Evolutionary conservation across 1,140 invertebrate genomes (phyloP).

Genomic region (Drosophila quadrilineata): DNA sequence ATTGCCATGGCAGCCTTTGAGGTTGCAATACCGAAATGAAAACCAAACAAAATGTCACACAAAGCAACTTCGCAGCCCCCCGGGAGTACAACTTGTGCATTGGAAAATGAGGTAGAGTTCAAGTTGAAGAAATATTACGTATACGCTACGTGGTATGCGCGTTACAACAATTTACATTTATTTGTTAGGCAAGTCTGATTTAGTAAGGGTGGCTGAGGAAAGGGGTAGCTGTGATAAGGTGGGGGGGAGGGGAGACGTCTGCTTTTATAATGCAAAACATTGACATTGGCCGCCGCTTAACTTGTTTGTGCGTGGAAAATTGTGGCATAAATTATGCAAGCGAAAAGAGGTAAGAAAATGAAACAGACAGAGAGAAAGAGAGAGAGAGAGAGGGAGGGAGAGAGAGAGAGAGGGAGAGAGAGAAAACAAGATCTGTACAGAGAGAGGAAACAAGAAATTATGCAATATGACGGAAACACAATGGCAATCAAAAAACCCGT

Average conservation of each 20-base stretch:
- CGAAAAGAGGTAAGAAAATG: too few relatives aligned
- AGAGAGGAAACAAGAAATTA: slow-evolving; percentile 9
- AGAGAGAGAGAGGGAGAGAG: neutral
- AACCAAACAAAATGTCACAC: slow-evolving; percentile 76
- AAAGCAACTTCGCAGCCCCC: slow-evolving; percentile 15
- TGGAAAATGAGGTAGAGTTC: slow-evolving; percentile 42
- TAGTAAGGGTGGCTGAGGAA: too few relatives aligned
- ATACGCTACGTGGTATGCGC: slow-evolving; percentile 28
- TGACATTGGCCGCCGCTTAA: slow-evolving; percentile 53
- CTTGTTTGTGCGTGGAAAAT: too few relatives aligned
- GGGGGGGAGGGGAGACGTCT: neutral
- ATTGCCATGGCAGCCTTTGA: slow-evolving; percentile 69
- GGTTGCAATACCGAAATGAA: slow-evolving; percentile 57
- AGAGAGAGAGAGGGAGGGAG: neutral
- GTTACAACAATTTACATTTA: slow-evolving; percentile 42
- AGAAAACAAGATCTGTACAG: slow-evolving; percentile 1
- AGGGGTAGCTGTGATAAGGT: neutral
- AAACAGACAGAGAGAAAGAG: too few relatives aligned
- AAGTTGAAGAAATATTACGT: slow-evolving; percentile 30
- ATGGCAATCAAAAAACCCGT: slow-evolving; percentile 34
- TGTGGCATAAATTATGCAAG: too few relatives aligned
- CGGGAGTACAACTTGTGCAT: slow-evolving; percentile 66
- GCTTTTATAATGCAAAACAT: too few relatives aligned
- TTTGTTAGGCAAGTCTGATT: slow-evolving; percentile 9
- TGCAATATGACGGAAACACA: neutral